Percentiles rank a stretch among this genome's conserved stretches.
Conservation (phyloP, 2,113 vertebrate genomes). For the Pseudopipra pipra region DNA sequence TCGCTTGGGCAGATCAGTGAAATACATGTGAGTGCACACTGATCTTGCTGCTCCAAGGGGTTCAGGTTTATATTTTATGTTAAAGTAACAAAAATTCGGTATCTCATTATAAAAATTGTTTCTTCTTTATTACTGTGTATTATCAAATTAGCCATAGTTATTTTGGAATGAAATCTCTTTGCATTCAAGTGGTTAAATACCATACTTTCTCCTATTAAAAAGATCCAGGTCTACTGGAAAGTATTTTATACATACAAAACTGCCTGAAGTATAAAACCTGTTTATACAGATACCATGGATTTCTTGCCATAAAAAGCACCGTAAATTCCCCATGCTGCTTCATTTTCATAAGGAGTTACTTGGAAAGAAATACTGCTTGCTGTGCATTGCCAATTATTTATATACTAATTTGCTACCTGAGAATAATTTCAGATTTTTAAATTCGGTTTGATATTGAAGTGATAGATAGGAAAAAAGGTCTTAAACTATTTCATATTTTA, state of each 20-base stretch:
- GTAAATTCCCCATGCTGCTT: conserved; percentile 35
- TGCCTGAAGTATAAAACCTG: conserved; percentile 50
- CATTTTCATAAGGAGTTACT: conserved; percentile 45
- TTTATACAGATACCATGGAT: conserved; percentile 23
- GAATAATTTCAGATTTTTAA: not conserved
- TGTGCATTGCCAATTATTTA: conserved; percentile 38
- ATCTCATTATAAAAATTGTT: not conserved
- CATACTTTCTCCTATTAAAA: conserved; percentile 23
- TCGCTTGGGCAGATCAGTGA: not conserved
- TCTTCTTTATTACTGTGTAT: conserved; percentile 12
- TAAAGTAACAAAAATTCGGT: not conserved
- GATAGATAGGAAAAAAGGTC: not conserved
- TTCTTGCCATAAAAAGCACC: conserved; percentile 48
- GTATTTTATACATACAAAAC: conserved; percentile 18
- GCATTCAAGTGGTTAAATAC: conserved; percentile 30
- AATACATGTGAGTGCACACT: not conserved
- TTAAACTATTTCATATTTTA: not conserved
- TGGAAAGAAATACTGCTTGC: conserved; percentile 16
- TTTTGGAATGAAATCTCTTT: conserved; percentile 37
- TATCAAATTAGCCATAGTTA: conserved; percentile 51
- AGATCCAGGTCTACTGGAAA: conserved; percentile 16
- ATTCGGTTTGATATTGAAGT: not conserved
- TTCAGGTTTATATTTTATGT: not conserved
- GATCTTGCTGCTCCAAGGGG: not conserved
- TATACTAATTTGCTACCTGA: conserved; percentile 42